Conservation (phyloP, 2,888 invertebrate genomes). For the Copidosoma aretas region DNA sequence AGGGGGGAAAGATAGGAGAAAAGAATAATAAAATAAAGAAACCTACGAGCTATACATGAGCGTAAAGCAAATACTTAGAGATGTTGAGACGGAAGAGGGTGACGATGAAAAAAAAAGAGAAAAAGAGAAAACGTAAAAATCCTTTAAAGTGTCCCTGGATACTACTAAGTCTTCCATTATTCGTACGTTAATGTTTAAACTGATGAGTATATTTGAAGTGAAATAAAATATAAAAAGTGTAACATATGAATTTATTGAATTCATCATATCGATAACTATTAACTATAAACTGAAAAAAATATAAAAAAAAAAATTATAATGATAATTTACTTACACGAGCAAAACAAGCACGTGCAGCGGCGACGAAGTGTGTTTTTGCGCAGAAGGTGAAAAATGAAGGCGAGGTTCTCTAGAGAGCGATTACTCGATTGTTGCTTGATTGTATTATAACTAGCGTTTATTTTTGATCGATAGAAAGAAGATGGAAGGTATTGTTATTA, state of each 20-base stretch:
- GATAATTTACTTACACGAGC: constrained; percentile 27
- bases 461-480: no score
- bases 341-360: constrained; percentile 36
- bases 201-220: constrained; percentile 48
- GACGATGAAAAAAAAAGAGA: constrained; percentile 1
- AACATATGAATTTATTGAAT: constrained; percentile 49
- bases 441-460: no score
- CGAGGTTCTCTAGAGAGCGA: constrained; percentile 23
- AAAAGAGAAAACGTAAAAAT: constrained; percentile 35
- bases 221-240: constrained; percentile 38
- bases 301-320: constrained; percentile 17
- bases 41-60: constrained; percentile 1
- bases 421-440: background rate
- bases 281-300: constrained; percentile 30
- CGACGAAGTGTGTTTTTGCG: constrained; percentile 26
- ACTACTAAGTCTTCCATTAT: constrained; percentile 59
- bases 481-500: no score
- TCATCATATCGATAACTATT: constrained; percentile 47
- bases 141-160: constrained; percentile 50
- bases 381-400: constrained; percentile 11
- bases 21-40: constrained; percentile 15
- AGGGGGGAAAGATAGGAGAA: constrained; percentile 13
- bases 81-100: background rate
- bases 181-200: constrained; percentile 58
- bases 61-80: background rate